These are phyloP conservation scores for Euspilapteryx auroguttella DNA, from an alignment of 2,888 invertebrate species.

Conservation along the genomic window DNA sequence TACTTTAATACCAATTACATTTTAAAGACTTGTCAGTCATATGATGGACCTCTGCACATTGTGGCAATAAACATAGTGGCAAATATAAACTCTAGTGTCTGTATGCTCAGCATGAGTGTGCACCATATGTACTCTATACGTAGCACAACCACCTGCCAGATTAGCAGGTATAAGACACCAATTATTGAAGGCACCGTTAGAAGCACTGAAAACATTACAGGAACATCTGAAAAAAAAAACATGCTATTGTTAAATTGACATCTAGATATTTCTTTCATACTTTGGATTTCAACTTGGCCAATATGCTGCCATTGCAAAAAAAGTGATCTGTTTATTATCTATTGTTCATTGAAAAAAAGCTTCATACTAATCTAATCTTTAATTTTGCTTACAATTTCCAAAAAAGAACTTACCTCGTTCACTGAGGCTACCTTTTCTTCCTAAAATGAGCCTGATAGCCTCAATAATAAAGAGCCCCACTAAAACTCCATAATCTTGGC, in stretches of 20 bases:
- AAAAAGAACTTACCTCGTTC: neutral
- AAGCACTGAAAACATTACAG: constrained; percentile 80
- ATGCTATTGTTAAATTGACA: neutral
- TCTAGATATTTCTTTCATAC: constrained; percentile 65
- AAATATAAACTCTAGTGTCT: constrained; percentile 79
- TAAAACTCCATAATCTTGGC: constrained; percentile 78
- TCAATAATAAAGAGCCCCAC: constrained; percentile 78
- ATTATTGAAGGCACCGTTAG: constrained; percentile 84
- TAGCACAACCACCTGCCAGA: constrained; percentile 85
- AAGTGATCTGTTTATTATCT: no score
- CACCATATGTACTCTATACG: constrained; percentile 88
- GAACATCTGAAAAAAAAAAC: constrained; percentile 63
- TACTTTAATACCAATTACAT: no score
- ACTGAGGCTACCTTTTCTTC: constrained; percentile 84
- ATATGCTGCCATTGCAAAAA: no score
- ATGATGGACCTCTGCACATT: constrained; percentile 64
- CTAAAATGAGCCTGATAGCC: constrained; percentile 78
- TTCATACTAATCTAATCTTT: no score
- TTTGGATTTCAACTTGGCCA: no score
- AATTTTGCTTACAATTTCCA: no score
- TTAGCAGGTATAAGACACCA: constrained; percentile 82
- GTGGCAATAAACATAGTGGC: constrained; percentile 73
- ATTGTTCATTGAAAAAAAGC: no score
- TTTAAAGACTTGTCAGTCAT: no score
- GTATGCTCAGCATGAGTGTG: constrained; percentile 80